A percentile compares a stretch with the other conserved stretches of the same genome.
phyloP scores from a whole-genome alignment of 2,888 invertebrate species.

The Dryobotodes eremita region DNA sequence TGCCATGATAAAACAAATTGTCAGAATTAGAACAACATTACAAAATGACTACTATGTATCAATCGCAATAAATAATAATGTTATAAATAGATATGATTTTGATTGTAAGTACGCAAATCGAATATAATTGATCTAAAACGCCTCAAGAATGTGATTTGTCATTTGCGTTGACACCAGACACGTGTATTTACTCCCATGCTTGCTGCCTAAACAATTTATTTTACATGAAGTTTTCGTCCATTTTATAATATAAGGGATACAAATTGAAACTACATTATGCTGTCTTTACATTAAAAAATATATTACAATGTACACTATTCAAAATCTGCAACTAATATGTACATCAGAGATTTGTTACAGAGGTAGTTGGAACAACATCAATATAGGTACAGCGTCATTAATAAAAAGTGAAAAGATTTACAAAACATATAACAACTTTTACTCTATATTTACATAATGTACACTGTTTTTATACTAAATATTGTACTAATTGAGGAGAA shows the following conservation, averaged over 20 bases:
- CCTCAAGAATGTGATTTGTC: neutral
- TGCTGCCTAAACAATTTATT: neutral
- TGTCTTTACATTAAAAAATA: constrained; percentile 46
- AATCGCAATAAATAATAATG: constrained; percentile 3
- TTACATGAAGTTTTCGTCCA: neutral
- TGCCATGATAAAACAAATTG: neutral
- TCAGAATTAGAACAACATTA: neutral
- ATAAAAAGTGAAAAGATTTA: constrained; percentile 69
- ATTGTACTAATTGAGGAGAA: constrained; percentile 32
- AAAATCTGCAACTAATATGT: constrained; percentile 42
- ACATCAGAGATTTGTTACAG: constrained; percentile 34
- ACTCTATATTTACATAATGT: constrained; percentile 67
- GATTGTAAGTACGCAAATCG: neutral
- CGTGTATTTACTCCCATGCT: too few species aligned
- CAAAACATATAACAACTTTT: constrained; percentile 73
- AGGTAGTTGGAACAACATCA: constrained; percentile 47
- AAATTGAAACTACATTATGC: constrained; percentile 26
- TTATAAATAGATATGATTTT: constrained; percentile 12
- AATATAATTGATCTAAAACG: constrained; percentile 1
- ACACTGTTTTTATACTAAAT: constrained; percentile 35
- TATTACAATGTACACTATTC: constrained; percentile 48
- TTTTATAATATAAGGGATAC: neutral
- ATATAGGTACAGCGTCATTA: constrained; percentile 22
- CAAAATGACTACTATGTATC: neutral
- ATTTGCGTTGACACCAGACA: constrained; percentile 18